Conservation (phyloP, 2,797 vertebrate genomes). For the Podarcis lilfordi region DNA sequence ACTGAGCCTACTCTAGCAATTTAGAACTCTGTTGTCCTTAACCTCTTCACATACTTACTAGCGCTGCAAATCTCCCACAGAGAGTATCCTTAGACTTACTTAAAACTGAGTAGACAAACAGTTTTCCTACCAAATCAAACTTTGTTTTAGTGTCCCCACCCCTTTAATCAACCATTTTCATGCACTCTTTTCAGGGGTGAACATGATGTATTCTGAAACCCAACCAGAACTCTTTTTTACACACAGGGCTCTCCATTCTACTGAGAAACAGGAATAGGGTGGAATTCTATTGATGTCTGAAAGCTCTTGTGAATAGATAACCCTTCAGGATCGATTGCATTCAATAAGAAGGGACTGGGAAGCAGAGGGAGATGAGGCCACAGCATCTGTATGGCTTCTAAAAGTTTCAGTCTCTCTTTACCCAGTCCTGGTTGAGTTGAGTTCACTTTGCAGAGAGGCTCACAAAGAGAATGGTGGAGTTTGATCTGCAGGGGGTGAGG, state of each 20-base stretch:
- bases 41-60: too few species aligned
- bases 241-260: not conserved
- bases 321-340: not conserved
- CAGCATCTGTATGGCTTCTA: not conserved
- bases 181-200: not conserved
- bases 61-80: too few species aligned
- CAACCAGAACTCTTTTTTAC: not conserved
- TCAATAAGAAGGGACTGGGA: not conserved
- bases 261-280: not conserved
- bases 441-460: not conserved
- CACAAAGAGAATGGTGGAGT: slow-evolving; percentile 1
- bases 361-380: not conserved
- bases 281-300: not conserved
- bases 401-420: not conserved
- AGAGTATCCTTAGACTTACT: not conserved
- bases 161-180: not conserved
- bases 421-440: accelerated
- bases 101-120: not conserved
- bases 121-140: not conserved
- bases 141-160: not conserved
- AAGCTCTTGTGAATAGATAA: not conserved
- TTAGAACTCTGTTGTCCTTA: too few species aligned
- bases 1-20: too few species aligned
- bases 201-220: not conserved
- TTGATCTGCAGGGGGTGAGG: not conserved